phyloP scores from a whole-genome alignment of 2,113 vertebrate genomes.

The Odobenus rosmarus region DNA sequence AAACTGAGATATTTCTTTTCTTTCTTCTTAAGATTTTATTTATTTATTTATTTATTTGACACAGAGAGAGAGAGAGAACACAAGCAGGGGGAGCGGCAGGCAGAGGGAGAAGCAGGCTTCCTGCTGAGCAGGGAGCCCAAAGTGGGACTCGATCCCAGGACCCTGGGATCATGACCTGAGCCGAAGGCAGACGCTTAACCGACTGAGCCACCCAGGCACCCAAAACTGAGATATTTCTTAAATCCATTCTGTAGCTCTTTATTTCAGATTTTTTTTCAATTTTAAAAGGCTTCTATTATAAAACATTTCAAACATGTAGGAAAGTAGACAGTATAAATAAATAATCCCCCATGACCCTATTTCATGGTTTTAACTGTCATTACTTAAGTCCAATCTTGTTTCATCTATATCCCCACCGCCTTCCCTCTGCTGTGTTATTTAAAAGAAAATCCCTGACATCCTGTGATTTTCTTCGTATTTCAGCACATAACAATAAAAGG shows the following conservation, averaged over 20 bases:
- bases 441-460: not conserved
- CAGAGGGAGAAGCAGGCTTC: no score
- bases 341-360: not conserved
- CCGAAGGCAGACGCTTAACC: no score
- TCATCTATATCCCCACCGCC: not conserved
- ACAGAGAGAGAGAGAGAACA: no score
- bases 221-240: slow-evolving; percentile 9
- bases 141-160: no score
- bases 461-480: not conserved
- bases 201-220: no score
- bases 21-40: no score
- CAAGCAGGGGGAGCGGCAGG: no score
- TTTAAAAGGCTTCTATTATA: not conserved
- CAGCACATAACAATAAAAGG: not conserved
- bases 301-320: not conserved
- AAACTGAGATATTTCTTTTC: not conserved
- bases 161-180: no score
- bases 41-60: no score
- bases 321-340: not conserved
- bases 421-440: not conserved
- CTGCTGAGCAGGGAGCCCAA: no score
- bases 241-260: not conserved
- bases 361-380: not conserved
- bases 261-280: not conserved
- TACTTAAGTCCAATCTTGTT: not conserved